phyloP scores from a whole-genome alignment of 2,113 vertebrate genomes.

The Glaucomys volans region DNA sequence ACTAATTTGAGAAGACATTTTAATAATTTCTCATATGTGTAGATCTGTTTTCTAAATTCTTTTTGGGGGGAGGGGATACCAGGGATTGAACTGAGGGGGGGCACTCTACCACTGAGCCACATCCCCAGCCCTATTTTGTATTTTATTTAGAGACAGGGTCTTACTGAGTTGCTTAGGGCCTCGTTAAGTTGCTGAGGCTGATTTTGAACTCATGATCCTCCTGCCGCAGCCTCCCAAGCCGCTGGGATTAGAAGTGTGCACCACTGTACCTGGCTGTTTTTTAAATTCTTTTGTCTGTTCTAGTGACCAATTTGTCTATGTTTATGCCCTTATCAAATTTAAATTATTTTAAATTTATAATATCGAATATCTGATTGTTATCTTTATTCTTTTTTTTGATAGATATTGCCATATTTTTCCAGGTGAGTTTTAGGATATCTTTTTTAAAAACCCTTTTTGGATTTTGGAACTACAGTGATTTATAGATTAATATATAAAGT shows the following conservation, averaged over 20 bases:
- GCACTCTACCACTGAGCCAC: no score
- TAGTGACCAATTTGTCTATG: constrained; percentile 8
- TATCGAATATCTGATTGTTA: background rate
- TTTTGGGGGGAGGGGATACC: no score
- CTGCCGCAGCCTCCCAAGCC: no score
- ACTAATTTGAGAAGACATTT: background rate
- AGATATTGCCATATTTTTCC: background rate
- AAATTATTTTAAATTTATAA: background rate
- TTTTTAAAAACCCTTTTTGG: background rate
- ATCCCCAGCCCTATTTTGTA: no score
- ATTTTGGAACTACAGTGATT: constrained; percentile 13
- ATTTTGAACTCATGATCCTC: no score
- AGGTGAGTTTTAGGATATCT: background rate
- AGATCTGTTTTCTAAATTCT: constrained; percentile 14
- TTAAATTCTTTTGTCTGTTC: background rate
- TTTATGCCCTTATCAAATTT: background rate
- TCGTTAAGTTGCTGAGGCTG: no score
- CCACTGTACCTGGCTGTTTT: no score
- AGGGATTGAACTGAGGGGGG: no score
- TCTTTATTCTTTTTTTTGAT: background rate
- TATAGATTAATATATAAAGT: background rate
- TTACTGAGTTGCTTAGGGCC: no score
- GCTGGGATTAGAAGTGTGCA: no score
- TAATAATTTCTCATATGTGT: no score
- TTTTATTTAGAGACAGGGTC: no score